Base-by-base conservation (phyloP, 1,140 invertebrate genomes). In the Drosophila novamexicana region DNA sequence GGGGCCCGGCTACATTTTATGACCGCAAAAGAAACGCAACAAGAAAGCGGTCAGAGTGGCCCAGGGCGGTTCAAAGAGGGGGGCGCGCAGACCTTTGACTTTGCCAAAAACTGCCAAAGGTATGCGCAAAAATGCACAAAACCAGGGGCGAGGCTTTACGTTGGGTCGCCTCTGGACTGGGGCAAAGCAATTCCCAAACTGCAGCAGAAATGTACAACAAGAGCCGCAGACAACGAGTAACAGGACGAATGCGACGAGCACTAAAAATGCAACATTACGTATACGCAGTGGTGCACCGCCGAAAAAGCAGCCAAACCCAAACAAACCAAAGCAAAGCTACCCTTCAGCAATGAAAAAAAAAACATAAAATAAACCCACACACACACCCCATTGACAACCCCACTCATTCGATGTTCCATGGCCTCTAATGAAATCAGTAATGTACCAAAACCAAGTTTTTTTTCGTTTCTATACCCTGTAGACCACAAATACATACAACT, bases 121-220 rank as follows among this genome's bases (percentile, higher is more conserved):
- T 90, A 89, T 89, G 84, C 84, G 84, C 85, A 89, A 89, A 89
- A 89, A 89, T 89, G 83, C 83, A 88, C 79, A 88, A 88, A 85
- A 85, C 16, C 14, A 44, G 50, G 10, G 22, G 16, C 1, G 39
- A 8, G 36, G 12, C 29, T 40, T 14, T 36, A 29, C 7, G 18
- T 50, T 39, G 34, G 44, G 32, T n/a, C 2, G 22, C 22, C 22
- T 29, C 4, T 29, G 22, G 80, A 49, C 74, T 81, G 75, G 75
- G 77, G 58, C 73, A 79, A 91, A 75, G 80, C 88, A 91, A 91
- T 91, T 91, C 88, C 88, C 88, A 91, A 91, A 91, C 88, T 91
- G 88, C 88, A 91, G 82, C 88, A 91, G 90, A 91, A 88, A 91
- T 91, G 89, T 91, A 91, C 88, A 91, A 83, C 79, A 90, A 75